Evolutionary conservation across 1,140 invertebrate genomes (phyloP).

Genomic region (Teleogryllus occipitalis): DNA sequence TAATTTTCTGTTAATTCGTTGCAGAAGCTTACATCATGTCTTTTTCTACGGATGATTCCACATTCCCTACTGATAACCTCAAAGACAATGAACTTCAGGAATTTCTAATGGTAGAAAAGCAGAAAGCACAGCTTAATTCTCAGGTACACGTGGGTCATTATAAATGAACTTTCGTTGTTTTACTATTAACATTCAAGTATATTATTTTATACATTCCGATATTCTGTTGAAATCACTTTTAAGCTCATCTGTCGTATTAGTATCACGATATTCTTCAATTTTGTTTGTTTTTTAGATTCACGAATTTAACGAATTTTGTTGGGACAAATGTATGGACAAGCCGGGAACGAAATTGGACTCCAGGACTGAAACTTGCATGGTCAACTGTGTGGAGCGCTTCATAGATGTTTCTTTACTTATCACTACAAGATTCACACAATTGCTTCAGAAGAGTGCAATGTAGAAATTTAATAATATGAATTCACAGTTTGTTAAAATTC

Average conservation of each 20-base stretch:
- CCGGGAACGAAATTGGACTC: conserved; percentile 77
- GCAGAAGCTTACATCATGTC: conserved; percentile 1
- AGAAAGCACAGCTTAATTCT: conserved; percentile 78
- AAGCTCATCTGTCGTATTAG: not conserved
- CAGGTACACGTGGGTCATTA: conserved; percentile 45
- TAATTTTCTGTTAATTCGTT: too few relatives aligned
- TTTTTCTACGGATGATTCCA: conserved; percentile 7
- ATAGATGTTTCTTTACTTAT: conserved; percentile 83
- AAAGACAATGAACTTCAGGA: conserved; percentile 67
- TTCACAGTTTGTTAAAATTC: too few relatives aligned
- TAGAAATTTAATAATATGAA: not conserved
- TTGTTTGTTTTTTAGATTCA: conserved; percentile 58
- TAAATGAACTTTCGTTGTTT: not conserved
- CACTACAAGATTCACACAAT: conserved; percentile 75
- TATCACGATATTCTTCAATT: not conserved
- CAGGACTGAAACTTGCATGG: conserved; percentile 79
- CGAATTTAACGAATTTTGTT: conserved; percentile 86
- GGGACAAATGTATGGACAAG: conserved; percentile 91
- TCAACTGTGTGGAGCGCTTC: conserved; percentile 90
- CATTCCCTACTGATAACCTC: not conserved
- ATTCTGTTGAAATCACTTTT: not conserved
- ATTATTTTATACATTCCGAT: not conserved
- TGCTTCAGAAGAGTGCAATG: conserved; percentile 52
- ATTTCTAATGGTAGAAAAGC: conserved; percentile 77
- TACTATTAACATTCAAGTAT: not conserved